Evolutionary conservation across 2,797 vertebrate species (phyloP), one percentile per base, ranked within the genome.

Genomic region (Catostomus latipinnis): DNA sequence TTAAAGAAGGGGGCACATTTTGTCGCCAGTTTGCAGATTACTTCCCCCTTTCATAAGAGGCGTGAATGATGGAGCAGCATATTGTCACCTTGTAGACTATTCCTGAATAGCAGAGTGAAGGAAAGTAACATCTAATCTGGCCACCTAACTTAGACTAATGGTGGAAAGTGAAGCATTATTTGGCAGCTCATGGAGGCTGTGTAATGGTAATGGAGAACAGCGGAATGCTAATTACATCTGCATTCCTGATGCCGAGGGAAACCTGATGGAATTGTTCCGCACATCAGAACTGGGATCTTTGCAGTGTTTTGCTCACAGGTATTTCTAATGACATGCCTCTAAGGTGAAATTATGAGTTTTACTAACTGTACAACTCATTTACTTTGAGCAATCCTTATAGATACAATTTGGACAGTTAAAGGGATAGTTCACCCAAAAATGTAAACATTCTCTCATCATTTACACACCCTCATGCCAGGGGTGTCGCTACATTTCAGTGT

Each of bases 181-280:
- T 83, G 81, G 71, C 81, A 81, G 8, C 43, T 48, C 48, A 76
- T 46, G 18, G 54, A 67, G 63, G 57, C 48, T 10, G 58, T 67
- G 74, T n/a, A 60, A 72, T 75, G 80, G 78, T 86, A 84, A 81
- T 81, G 81, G 81, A 81, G 78, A 63, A 58, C 57, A 79, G 71
- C 13, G 65, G 80, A 81, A 81, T 83, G 86, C 43, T 83, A 84
- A 89, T 75, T 83, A 74, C 71, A 67, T 68, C 0, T 52, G 56
- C 66, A 58, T 48, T 70, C 73, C 82, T 74, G 66, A 89, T 68
- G 85, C 78, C 80, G 82, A 83, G 57, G 81, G 81, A 89, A 84
- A 90, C 82, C 84, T 90, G 90, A 93, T 87, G 8, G 57, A 75
- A 88, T 91, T 91, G 87, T 92, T 94, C 91, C 92, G 90, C 84